Evolutionary conservation across 2,797 vertebrate species (phyloP).

Genomic region (Rhinoraja longicauda): DNA sequence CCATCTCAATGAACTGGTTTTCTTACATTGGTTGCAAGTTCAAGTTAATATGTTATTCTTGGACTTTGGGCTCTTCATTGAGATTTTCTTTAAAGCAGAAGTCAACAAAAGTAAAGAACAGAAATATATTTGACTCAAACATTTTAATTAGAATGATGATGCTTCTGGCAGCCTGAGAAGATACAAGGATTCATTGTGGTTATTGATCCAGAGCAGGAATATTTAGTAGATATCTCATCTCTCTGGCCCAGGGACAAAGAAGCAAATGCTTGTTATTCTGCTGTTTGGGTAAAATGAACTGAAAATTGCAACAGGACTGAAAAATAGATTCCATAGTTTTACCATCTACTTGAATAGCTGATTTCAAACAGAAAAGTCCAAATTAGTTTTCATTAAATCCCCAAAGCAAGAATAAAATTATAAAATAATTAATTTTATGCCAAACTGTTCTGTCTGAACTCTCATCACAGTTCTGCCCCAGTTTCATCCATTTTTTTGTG

Average conservation of each 20-base stretch:
- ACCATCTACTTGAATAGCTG: background rate
- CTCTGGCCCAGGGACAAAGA: background rate
- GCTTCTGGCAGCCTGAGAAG: background rate
- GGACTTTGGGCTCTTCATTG: background rate
- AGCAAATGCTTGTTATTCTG: background rate
- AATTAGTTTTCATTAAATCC: background rate
- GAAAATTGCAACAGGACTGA: background rate
- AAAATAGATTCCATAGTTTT: background rate
- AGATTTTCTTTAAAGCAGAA: background rate
- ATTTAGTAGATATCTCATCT: background rate
- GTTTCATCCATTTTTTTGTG: background rate
- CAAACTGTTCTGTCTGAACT: background rate
- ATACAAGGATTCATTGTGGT: background rate
- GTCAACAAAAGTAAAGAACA: background rate
- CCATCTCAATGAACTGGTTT: background rate
- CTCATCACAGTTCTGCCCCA: background rate
- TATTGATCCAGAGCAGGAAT: background rate
- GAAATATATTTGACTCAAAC: background rate
- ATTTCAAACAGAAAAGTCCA: background rate
- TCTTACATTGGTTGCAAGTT: background rate
- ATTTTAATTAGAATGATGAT: background rate
- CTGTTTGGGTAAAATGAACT: background rate
- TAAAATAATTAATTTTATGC: background rate
- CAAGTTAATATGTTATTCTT: background rate
- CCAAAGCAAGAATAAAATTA: background rate